Conservation (phyloP, 2,113 vertebrate species). For the Peromyscus maniculatus region DNA sequence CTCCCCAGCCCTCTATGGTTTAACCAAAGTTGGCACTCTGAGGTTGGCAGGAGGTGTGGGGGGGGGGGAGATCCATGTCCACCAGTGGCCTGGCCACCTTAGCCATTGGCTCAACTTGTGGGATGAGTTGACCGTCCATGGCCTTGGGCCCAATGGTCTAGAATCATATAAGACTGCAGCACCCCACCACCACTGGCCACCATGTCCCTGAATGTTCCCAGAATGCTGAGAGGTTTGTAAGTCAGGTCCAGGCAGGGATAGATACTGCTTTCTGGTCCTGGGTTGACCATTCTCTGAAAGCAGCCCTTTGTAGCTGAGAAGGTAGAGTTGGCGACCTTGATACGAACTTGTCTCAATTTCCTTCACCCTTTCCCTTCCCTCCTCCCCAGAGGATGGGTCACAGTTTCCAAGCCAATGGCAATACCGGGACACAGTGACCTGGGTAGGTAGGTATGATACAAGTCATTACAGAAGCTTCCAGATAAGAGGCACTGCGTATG, state of each 20-base stretch:
- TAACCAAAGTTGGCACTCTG: no score
- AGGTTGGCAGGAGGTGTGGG: fast-evolving
- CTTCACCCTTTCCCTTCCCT: not conserved
- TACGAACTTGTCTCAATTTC: not conserved
- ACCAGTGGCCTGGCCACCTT: not conserved
- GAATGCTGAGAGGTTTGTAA: not conserved
- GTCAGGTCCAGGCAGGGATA: not conserved
- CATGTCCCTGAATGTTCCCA: not conserved
- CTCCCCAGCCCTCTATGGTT: not conserved
- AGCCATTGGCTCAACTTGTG: not conserved
- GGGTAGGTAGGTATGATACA: conserved; percentile 65
- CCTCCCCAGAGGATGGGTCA: not conserved
- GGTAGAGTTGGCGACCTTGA: not conserved
- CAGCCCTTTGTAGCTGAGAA: not conserved
- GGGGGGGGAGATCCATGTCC: no score
- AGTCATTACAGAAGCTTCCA: conserved; percentile 68
- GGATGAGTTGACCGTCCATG: not conserved
- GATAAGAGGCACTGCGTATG: not conserved
- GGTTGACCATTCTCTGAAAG: not conserved
- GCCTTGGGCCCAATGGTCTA: not conserved
- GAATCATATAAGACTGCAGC: not conserved
- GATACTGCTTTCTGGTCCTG: not conserved
- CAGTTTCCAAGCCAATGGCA: not conserved
- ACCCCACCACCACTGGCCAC: not conserved
- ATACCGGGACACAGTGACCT: conserved; percentile 5